Base-by-base conservation (phyloP, 2,888 invertebrate species). In the Pristionchus fissidentatus region DNA sequence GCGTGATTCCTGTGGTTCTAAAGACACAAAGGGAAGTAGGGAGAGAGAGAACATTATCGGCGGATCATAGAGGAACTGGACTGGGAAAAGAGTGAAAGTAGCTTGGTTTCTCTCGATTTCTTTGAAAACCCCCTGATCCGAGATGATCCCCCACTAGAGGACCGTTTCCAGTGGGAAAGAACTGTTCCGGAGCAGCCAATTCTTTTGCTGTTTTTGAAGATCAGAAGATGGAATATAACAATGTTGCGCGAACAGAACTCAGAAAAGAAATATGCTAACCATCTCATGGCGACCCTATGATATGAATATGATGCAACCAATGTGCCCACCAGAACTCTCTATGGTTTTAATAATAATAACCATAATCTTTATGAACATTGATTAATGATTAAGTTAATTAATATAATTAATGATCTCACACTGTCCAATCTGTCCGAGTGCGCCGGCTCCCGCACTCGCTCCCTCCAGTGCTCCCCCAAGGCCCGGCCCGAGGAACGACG, bases 351-450 rank as follows among this genome's bases (percentile, higher is more conserved):
- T n/a, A n/a, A n/a, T n/a, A n/a, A n/a, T n/a, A n/a, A n/a, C n/a
- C n/a, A n/a, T n/a, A n/a, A n/a, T n/a, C n/a, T n/a, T n/a, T n/a
- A n/a, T 26, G 1, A 29, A 7, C 3, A 4, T 10, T 15, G 32
- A 60, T 29, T 13, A 46, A 46, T 46, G 46, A 46, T 46, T n/a
- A 15, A 46, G 46, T 46, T 7, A 46, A 46, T 46, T 7, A 46
- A 46, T 46, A 10, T 15, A 46, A 46, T 46, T 46, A 15, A 46
- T 46, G 15, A 15, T 0, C 70, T 41, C n/a, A 83, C 83, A 83
- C 41, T 83, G 83, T 35, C 83, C 83, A n/a, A 83, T 70, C 73
- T 83, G 83, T 73, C 70, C 70, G 0, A 83, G 73, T 35, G 55
- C 70, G 49, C 70, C 83, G 73, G 70, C 46, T 5, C 46, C 81